phyloP scores from a whole-genome alignment of 2,797 vertebrate species.

The Liparis tanakae region DNA sequence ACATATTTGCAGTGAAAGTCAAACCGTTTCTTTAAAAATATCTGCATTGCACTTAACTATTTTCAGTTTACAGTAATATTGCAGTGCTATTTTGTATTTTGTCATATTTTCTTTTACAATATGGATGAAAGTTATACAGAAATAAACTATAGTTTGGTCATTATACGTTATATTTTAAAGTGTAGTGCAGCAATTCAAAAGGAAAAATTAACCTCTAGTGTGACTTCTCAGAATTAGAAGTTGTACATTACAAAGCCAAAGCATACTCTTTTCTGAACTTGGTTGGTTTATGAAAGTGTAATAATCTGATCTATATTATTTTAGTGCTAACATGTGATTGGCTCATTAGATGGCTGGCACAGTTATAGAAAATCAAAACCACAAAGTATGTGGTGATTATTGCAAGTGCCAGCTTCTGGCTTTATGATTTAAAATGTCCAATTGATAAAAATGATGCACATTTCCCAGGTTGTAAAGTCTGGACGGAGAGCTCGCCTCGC shows the following conservation, averaged over 20 bases:
- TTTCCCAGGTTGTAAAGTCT: conserved; percentile 84
- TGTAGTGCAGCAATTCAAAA: neutral
- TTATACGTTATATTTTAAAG: neutral
- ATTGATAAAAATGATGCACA: conserved; percentile 16
- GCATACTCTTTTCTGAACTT: neutral
- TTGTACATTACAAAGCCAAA: neutral
- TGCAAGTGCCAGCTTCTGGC: neutral
- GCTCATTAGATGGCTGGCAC: conserved; percentile 18
- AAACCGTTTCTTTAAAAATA: neutral
- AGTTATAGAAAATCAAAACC: conserved; percentile 22
- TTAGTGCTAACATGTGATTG: conserved; percentile 26
- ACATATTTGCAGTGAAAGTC: neutral
- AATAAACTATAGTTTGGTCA: neutral
- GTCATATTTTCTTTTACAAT: too few relatives aligned
- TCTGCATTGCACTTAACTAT: neutral
- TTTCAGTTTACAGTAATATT: neutral
- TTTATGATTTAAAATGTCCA: conserved; percentile 25
- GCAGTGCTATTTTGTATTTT: neutral
- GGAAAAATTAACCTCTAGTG: neutral
- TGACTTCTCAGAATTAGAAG: neutral
- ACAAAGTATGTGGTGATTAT: conserved; percentile 5
- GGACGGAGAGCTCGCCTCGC: conserved; percentile 87
- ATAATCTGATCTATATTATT: conserved; percentile 1
- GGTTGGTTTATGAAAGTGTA: conserved; percentile 1
- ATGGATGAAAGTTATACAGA: neutral